Percentiles rank a stretch among this genome's conserved stretches.
Evolutionary conservation across 2,797 vertebrate genomes (phyloP).

Genomic region (Poeciliopsis turneri): DNA sequence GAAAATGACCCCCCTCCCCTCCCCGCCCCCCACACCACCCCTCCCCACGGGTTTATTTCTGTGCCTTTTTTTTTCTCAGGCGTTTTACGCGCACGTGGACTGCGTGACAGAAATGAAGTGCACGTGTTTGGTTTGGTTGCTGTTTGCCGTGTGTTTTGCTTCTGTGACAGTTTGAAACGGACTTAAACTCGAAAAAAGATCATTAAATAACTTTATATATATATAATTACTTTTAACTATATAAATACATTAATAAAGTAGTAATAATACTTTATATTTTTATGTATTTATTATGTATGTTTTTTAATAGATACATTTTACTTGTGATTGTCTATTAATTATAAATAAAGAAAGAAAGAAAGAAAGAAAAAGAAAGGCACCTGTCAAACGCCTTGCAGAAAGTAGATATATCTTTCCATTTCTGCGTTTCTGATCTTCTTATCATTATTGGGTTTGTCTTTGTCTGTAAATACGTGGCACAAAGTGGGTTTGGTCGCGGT

Average conservation of each 20-base stretch:
- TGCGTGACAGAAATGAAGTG: background rate
- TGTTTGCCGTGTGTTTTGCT: background rate
- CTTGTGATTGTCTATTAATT: background rate
- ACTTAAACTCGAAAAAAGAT: background rate
- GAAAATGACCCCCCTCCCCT: background rate
- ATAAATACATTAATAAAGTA: too few species aligned
- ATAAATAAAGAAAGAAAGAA: too few species aligned
- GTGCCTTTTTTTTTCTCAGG: background rate
- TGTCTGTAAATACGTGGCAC: background rate
- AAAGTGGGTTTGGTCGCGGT: slow-evolving; percentile 2
- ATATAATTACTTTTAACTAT: too few species aligned
- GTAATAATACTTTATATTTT: background rate
- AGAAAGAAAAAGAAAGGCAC: background rate
- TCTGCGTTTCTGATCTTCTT: background rate
- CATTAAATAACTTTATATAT: background rate
- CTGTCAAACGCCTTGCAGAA: background rate
- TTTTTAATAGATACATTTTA: background rate
- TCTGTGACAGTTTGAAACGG: background rate
- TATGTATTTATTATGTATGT: background rate
- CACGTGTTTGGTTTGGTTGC: background rate
- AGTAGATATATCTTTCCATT: background rate
- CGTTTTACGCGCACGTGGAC: background rate
- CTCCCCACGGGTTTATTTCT: background rate
- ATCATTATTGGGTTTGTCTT: slow-evolving; percentile 1
- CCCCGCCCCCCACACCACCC: too few species aligned